Evolutionary conservation across 2,113 vertebrate genomes (phyloP).

Genomic region (Apodemus speciosus): DNA sequence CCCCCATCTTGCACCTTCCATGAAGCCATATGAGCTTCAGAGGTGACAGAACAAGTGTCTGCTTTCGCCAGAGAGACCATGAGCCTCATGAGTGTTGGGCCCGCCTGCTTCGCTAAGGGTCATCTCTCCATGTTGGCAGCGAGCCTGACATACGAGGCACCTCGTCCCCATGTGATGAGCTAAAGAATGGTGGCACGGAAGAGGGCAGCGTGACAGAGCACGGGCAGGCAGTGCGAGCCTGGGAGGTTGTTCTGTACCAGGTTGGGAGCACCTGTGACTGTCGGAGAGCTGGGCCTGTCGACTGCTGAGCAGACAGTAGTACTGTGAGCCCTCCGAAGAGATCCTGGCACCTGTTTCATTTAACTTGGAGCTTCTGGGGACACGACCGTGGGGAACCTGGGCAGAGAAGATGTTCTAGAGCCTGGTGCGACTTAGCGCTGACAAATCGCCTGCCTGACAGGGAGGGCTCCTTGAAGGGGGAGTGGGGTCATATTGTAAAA

Average conservation of each 20-base stretch:
- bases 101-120: fast-evolving
- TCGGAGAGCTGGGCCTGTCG: no score
- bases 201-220: fast-evolving
- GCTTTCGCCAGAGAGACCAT: background rate
- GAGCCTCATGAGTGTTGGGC: fast-evolving
- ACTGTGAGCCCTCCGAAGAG: background rate
- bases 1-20: background rate
- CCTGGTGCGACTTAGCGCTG: fast-evolving
- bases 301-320: background rate
- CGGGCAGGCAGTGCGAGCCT: fast-evolving
- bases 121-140: background rate
- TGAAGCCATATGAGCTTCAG: fast-evolving
- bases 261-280: fast-evolving
- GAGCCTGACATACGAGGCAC: background rate
- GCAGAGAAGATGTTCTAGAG: background rate
- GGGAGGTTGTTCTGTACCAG: fast-evolving
- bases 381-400: background rate
- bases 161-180: fast-evolving
- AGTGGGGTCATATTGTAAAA: background rate
- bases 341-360: background rate
- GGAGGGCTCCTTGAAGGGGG: background rate
- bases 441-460: fast-evolving
- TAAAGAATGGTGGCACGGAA: fast-evolving
- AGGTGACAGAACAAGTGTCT: background rate
- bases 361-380: background rate